Evolutionary conservation across 2,113 vertebrate genomes (phyloP).

Genomic region (Bostrychus sinensis): DNA sequence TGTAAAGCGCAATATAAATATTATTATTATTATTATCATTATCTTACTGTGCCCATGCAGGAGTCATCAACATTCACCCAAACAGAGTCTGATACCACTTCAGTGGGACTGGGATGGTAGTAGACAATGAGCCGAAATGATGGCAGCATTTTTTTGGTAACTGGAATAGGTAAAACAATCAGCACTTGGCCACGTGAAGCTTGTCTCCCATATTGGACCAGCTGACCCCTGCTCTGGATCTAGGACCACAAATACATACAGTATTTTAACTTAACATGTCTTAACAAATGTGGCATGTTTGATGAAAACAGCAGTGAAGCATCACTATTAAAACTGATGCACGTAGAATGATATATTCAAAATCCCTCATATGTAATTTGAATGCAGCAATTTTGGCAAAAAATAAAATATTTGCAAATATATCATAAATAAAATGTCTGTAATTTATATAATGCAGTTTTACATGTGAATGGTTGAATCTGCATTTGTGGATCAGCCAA

Average conservation of each 20-base stretch:
- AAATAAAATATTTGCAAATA: too few species aligned
- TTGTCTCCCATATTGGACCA: slow-evolving; percentile 60
- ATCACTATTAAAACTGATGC: too few species aligned
- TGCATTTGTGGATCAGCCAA: too few species aligned
- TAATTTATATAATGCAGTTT: too few species aligned
- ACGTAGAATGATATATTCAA: too few species aligned
- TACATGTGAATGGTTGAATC: too few species aligned
- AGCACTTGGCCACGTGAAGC: slow-evolving; percentile 56
- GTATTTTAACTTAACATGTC: too few species aligned
- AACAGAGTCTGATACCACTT: slow-evolving; percentile 84
- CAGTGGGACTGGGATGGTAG: slow-evolving; percentile 63
- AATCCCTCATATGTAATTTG: too few species aligned
- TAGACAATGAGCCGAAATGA: slow-evolving; percentile 82
- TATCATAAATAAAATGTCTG: too few species aligned
- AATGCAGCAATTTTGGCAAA: too few species aligned
- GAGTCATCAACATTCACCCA: slow-evolving; percentile 80
- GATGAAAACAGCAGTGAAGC: not conserved
- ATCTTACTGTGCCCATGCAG: slow-evolving; percentile 80
- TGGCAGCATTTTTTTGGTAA: slow-evolving; percentile 76
- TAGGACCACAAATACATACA: slow-evolving; percentile 34
- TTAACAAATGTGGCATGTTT: not conserved
- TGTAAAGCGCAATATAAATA: too few species aligned
- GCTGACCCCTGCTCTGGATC: slow-evolving; percentile 78
- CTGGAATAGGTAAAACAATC: slow-evolving; percentile 42
- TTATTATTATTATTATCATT: too few species aligned